Evolutionary conservation across 2,797 vertebrate genomes (phyloP).

Genomic region (Halcyon leucocephala): DNA sequence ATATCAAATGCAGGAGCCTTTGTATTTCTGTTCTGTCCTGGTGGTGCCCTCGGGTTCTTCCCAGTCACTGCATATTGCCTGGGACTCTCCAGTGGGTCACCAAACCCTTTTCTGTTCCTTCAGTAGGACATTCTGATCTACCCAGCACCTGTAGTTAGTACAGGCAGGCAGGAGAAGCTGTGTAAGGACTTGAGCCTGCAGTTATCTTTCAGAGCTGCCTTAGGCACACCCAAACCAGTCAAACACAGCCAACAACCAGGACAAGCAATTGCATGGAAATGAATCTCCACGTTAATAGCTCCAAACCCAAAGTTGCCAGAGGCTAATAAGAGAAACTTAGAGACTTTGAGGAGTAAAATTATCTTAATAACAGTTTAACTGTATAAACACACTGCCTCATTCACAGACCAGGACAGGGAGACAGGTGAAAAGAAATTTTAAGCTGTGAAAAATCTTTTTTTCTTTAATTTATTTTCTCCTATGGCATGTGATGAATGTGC

Average conservation of each 20-base stretch:
- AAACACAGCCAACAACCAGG: accelerated
- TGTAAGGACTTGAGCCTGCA: not conserved
- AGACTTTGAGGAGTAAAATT: not conserved
- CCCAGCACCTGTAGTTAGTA: not conserved
- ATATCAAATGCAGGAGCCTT: not conserved
- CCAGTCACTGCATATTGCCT: not conserved
- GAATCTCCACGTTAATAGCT: not conserved
- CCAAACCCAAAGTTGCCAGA: not conserved
- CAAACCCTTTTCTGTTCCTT: not conserved
- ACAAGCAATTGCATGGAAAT: not conserved
- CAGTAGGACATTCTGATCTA: not conserved
- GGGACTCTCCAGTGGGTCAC: not conserved
- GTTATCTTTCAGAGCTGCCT: not conserved
- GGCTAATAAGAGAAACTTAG: not conserved
- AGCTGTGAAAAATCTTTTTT: not conserved
- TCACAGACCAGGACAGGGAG: not conserved
- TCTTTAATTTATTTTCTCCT: not conserved
- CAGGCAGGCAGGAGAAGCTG: not conserved
- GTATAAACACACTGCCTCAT: not conserved
- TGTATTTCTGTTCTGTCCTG: accelerated
- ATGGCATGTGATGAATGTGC: not conserved
- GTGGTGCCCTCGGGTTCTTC: not conserved
- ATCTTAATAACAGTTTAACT: not conserved
- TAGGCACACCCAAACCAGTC: not conserved
- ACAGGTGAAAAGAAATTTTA: not conserved